Evolutionary conservation across 2,113 vertebrate species (phyloP), one percentile per base, ranked within the genome.

Genomic region (Bettongia penicillata): DNA sequence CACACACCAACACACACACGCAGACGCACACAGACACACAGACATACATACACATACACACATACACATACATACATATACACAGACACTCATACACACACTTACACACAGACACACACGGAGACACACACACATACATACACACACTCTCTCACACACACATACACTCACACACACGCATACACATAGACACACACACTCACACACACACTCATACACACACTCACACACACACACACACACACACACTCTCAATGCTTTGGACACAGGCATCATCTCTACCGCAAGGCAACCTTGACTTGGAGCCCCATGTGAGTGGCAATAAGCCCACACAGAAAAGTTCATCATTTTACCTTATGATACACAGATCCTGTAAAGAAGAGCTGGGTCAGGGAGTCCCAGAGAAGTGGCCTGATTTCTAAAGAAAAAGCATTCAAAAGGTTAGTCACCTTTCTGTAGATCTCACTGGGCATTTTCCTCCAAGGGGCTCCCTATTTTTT

Each of bases 341-440:
- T 50, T 94, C 22, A 53, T 84, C 16, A 92, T 95, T 53, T 98
- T 98, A 99, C 99, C 99, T 99, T 99, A 97, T 99, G 99, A 98
- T 99, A 99, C 96, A 99, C 90, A 0, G 99, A 99, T 3, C 99
- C 99, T 51, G 99, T 99, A 98, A 99, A 99, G 97, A 99, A 99
- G 26, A 99, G 99, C 97, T 99, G 99, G 97, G 98, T 98, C 97
- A 99, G 97, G 2, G 99, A 99, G 96, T 99, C 98, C 94, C 98
- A 99, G 93, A 99, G 97, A 90, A 99, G 97, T 1, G 96, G 94
- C 55, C 98, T 98, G 55, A 99, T 96, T 96, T 99, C 99, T 99
- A 97, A 98, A 52, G 99, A 97, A 43, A 84, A 84, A 84, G n/a
- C 68, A 84, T 84, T 22, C 68, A 84, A 43, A 94, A 47, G 93